Conservation (phyloP, 2,113 vertebrate genomes). For the Megalops atlanticus region DNA sequence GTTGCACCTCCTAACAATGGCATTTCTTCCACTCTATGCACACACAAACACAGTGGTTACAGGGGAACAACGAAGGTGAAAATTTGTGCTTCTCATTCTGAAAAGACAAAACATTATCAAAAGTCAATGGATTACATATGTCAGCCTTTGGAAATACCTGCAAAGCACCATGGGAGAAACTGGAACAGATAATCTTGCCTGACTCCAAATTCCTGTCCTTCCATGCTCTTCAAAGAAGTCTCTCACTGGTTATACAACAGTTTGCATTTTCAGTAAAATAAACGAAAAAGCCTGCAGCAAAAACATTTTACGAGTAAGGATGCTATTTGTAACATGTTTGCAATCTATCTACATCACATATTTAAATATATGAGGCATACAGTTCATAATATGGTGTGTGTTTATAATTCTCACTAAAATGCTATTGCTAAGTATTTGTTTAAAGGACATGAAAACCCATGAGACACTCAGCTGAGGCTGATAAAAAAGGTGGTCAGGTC, state of each 20-base stretch:
- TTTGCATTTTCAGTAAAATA: background rate
- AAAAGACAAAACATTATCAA: background rate
- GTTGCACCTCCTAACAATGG: background rate
- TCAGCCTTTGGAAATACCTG: background rate
- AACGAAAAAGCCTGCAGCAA: background rate
- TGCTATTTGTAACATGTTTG: background rate
- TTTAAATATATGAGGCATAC: background rate
- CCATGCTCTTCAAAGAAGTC: background rate
- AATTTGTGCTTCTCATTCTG: background rate
- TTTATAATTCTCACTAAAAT: background rate
- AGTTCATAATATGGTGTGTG: background rate
- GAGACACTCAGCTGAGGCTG: background rate
- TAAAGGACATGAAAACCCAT: background rate
- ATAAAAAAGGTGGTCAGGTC: background rate
- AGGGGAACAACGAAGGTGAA: background rate
- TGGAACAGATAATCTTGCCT: background rate
- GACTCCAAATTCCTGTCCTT: background rate
- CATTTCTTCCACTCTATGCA: conserved; percentile 4
- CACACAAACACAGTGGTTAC: background rate
- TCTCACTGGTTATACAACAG: background rate
- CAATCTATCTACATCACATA: background rate
- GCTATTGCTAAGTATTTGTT: background rate
- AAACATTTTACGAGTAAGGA: background rate
- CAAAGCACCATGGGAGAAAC: background rate
- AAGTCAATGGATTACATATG: background rate